Conservation (phyloP, 2,888 invertebrate genomes). For the Teleogryllus oceanicus region DNA sequence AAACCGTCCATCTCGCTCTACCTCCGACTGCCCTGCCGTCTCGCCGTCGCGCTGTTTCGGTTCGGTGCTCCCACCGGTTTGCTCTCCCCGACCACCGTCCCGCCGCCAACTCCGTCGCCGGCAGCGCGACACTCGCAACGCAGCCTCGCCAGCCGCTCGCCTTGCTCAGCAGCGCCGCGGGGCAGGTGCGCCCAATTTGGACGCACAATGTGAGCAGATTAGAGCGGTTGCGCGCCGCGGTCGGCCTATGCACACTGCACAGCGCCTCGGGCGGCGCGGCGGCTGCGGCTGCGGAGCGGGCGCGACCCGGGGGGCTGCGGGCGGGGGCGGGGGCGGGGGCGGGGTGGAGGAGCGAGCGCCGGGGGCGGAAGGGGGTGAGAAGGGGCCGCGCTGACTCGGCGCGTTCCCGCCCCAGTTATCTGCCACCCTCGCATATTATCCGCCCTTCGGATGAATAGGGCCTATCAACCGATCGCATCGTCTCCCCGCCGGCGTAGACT, state of each 20-base stretch:
- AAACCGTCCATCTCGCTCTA: too few species aligned
- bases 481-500: neutral
- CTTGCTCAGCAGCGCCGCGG: too few species aligned
- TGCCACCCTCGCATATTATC: conserved; percentile 3
- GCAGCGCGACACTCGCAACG: too few species aligned
- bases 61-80: too few species aligned
- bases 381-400: neutral
- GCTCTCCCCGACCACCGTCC: too few species aligned
- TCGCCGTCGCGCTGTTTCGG: too few species aligned
- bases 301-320: neutral
- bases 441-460: neutral
- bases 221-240: neutral
- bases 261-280: neutral
- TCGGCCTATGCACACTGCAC: neutral
- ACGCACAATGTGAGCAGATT: conserved; percentile 3
- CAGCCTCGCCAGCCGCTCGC: too few species aligned
- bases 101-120: too few species aligned
- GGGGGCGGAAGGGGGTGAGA: neutral
- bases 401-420: neutral
- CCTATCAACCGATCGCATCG: conserved; percentile 3
- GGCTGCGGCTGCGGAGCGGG: neutral
- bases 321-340: neutral
- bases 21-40: too few species aligned
- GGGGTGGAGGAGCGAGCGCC: too few species aligned
- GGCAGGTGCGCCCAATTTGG: neutral